Conservation (phyloP, 2,888 invertebrate species). For the Microplitis manilae region DNA sequence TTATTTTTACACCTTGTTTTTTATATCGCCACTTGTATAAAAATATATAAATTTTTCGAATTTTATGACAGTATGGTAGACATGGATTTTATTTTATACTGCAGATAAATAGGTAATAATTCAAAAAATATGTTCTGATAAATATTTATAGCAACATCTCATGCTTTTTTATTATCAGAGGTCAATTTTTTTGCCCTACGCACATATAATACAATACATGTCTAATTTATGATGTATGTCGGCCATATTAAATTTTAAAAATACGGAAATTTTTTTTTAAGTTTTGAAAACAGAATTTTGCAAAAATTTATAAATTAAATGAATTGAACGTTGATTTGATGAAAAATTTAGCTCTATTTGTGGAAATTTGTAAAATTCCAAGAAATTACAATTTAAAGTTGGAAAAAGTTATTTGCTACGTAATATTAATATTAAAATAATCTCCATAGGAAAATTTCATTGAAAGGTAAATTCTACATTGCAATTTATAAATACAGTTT, state of each 20-base stretch:
- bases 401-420: too few species aligned
- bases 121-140: background rate
- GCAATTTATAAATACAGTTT: too few species aligned
- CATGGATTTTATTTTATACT: background rate
- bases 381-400: too few species aligned
- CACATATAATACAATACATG: background rate
- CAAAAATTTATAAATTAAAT: background rate
- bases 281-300: background rate
- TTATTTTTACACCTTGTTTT: background rate
- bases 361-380: too few species aligned
- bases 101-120: background rate
- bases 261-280: background rate
- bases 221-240: background rate
- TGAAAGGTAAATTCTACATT: too few species aligned
- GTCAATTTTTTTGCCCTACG: background rate
- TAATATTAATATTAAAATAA: too few species aligned
- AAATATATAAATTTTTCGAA: background rate
- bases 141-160: background rate
- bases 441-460: too few species aligned
- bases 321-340: too few species aligned
- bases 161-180: background rate
- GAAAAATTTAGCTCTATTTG: too few species aligned
- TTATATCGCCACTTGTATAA: background rate
- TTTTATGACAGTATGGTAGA: background rate
- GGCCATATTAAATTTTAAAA: background rate